phyloP scores from a whole-genome alignment of 2,888 invertebrate species.

The Cosmia trapezina region DNA sequence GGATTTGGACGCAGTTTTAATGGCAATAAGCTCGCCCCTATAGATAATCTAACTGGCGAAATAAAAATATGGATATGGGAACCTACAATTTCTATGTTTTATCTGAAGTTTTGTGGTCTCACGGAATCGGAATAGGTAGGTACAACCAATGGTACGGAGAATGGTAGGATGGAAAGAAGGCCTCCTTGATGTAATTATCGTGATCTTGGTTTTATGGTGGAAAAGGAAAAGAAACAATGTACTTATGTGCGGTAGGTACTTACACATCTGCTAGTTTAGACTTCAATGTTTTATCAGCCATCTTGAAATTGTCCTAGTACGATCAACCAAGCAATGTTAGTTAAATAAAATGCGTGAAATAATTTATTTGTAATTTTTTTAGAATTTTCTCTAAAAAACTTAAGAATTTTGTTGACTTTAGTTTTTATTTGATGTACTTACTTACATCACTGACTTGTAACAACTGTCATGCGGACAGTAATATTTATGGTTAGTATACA shows the following conservation, averaged over 20 bases:
- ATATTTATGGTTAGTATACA: too few relatives aligned
- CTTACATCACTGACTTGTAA: constrained; percentile 11
- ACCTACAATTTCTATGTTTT: too few relatives aligned
- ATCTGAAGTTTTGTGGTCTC: not conserved
- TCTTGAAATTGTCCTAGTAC: constrained; percentile 45
- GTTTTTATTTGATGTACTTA: too few relatives aligned
- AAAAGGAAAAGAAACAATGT: not conserved
- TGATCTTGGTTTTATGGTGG: not conserved
- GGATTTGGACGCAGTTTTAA: not conserved
- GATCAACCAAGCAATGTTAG: not conserved
- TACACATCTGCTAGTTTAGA: constrained; percentile 76
- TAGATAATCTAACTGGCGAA: not conserved
- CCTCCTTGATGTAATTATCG: not conserved
- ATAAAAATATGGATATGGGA: too few relatives aligned
- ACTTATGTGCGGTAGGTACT: constrained; percentile 58
- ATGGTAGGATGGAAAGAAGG: not conserved
- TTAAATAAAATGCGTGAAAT: not conserved
- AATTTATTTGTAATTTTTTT: constrained; percentile 18
- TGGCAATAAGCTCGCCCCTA: too few relatives aligned
- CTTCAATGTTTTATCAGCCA: constrained; percentile 69
- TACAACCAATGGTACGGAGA: not conserved
- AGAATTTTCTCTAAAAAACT: not conserved
- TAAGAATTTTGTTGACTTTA: constrained; percentile 13
- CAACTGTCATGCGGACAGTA: too few relatives aligned
- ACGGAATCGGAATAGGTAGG: not conserved